Conservation (phyloP, 1,140 invertebrate genomes). For the Drosophila punjabiensis region DNA sequence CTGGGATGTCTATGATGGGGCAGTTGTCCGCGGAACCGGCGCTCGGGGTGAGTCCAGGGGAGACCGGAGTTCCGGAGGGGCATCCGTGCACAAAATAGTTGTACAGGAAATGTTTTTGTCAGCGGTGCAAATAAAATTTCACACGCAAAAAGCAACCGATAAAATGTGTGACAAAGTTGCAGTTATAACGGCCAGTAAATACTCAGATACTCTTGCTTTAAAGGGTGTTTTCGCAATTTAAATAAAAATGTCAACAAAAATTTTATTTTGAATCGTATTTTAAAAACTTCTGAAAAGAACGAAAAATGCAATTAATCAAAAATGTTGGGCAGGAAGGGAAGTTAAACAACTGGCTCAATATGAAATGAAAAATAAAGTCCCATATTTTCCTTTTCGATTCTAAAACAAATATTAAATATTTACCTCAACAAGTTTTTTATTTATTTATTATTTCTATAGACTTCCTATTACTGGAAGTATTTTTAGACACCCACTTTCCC, state of each 20-base stretch:
- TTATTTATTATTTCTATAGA: no score
- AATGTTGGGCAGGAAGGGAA: background rate
- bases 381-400: background rate
- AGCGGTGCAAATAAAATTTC: conserved; percentile 60
- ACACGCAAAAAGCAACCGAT: conserved; percentile 45
- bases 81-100: conserved; percentile 72
- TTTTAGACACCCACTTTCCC: background rate
- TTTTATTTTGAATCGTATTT: no score
- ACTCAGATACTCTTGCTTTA: background rate
- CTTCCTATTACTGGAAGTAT: no score
- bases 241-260: no score
- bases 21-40: conserved; percentile 17
- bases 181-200: conserved; percentile 6
- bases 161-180: conserved; percentile 73
- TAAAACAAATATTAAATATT: background rate
- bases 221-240: background rate
- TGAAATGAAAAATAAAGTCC: background rate
- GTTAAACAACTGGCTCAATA: background rate
- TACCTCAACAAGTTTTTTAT: background rate
- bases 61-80: conserved; percentile 12
- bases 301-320: background rate
- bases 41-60: conserved; percentile 1
- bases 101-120: conserved; percentile 66
- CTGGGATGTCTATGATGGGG: conserved; percentile 42
- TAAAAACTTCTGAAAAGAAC: background rate